Percentiles rank a stretch among this genome's conserved stretches.
Conservation (phyloP, 1,140 invertebrate species). For the Ooceraea biroi region DNA sequence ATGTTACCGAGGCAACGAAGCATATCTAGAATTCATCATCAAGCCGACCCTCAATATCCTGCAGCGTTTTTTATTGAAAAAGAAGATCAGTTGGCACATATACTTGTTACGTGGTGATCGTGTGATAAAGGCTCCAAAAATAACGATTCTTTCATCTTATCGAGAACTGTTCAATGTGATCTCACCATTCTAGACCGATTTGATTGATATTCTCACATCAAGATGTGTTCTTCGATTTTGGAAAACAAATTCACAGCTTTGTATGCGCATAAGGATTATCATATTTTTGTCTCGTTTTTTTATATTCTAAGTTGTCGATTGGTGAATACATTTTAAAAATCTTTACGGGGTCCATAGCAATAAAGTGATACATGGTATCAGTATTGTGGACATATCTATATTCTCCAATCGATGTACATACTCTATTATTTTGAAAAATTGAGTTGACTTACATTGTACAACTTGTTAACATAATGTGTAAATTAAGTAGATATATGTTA, state of each 20-base stretch:
- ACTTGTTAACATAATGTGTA: no score
- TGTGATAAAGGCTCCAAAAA: background rate
- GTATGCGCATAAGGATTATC: background rate
- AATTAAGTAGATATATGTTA: no score
- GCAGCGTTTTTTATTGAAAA: background rate
- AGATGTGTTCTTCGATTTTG: background rate
- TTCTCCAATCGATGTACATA: no score
- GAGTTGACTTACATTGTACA: no score
- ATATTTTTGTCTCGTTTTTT: conserved; percentile 1
- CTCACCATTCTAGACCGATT: background rate
- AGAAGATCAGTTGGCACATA: background rate
- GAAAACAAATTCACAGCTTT: background rate
- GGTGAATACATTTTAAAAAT: background rate
- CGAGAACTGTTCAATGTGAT: background rate
- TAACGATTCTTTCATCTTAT: background rate
- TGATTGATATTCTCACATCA: background rate
- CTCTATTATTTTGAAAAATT: no score
- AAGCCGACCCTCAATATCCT: background rate
- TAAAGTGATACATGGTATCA: background rate
- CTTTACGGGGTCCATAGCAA: background rate
- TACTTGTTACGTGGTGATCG: conserved; percentile 22
- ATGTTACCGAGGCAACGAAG: background rate
- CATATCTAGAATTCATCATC: conserved; percentile 27
- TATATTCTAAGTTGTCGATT: background rate
- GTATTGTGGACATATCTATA: background rate